phyloP scores from a whole-genome alignment of 2,113 vertebrate species.

The Oreocharis arfaki region DNA sequence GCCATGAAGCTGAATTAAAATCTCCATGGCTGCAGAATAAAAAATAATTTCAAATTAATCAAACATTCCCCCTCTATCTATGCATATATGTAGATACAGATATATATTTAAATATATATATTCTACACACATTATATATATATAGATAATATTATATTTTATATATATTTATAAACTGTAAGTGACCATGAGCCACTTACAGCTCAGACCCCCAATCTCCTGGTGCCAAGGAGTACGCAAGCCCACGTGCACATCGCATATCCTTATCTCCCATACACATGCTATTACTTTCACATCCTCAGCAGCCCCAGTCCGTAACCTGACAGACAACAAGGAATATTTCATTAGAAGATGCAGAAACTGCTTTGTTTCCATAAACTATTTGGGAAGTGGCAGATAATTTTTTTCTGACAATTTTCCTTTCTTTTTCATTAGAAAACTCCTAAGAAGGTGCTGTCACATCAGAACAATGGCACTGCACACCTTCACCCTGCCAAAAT shows the following conservation, averaged over 20 bases:
- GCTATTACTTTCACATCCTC: background rate
- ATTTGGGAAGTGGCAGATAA: background rate
- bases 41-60: background rate
- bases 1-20: background rate
- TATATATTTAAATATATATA: fast-evolving
- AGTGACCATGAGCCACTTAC: background rate
- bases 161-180: background rate
- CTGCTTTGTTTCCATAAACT: background rate
- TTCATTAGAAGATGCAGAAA: background rate
- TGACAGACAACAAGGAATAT: background rate
- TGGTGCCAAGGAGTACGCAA: background rate
- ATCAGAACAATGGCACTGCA: background rate
- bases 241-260: fast-evolving
- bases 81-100: fast-evolving
- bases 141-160: too few relatives aligned
- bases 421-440: background rate
- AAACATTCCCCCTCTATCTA: background rate
- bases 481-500: background rate
- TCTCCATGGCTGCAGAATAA: background rate
- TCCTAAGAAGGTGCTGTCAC: background rate
- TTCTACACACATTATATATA: background rate
- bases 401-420: background rate
- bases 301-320: background rate
- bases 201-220: background rate
- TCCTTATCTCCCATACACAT: background rate